Percentiles rank a stretch among this genome's conserved stretches.
Evolutionary conservation across 2,113 vertebrate genomes (phyloP).

Genomic region (Oxygymnocypris stewartii): DNA sequence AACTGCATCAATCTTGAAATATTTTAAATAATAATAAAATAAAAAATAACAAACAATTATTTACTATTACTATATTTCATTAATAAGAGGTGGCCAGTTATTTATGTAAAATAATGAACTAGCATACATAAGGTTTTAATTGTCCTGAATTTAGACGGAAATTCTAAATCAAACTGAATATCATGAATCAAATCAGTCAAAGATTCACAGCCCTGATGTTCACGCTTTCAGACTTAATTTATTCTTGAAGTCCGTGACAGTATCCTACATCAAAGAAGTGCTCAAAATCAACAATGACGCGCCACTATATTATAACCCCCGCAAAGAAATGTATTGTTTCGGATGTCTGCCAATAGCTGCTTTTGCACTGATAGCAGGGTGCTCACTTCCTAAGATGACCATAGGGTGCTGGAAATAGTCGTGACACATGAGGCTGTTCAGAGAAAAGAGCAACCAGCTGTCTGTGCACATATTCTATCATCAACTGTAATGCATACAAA

Average conservation of each 20-base stretch:
- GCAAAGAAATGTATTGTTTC: not conserved
- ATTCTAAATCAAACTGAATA: too few species aligned
- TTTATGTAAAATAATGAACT: not conserved
- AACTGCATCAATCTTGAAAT: not conserved
- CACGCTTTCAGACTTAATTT: not conserved
- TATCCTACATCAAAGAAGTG: not conserved
- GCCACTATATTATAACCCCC: not conserved
- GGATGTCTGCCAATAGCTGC: slow-evolving; percentile 25
- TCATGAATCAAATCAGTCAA: not conserved
- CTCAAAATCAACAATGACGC: slow-evolving; percentile 18
- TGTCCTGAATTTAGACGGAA: too few species aligned
- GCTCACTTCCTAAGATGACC: slow-evolving; percentile 47
- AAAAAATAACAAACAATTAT: not conserved
- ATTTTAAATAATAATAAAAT: not conserved
- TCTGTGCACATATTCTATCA: slow-evolving; percentile 43
- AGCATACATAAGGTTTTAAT: too few species aligned
- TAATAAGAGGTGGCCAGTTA: not conserved
- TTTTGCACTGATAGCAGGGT: slow-evolving; percentile 27
- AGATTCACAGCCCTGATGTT: not conserved
- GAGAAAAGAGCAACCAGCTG: slow-evolving; percentile 52
- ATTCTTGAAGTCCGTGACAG: too few species aligned
- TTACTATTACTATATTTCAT: not conserved
- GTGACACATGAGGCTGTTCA: slow-evolving; percentile 44
- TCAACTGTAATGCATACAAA: slow-evolving; percentile 37
- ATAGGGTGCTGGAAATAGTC: slow-evolving; percentile 54